A percentile compares a stretch with the other conserved stretches of the same genome.
Evolutionary conservation across 1,140 invertebrate species (phyloP).

Genomic region (Hirudo medicinalis): DNA sequence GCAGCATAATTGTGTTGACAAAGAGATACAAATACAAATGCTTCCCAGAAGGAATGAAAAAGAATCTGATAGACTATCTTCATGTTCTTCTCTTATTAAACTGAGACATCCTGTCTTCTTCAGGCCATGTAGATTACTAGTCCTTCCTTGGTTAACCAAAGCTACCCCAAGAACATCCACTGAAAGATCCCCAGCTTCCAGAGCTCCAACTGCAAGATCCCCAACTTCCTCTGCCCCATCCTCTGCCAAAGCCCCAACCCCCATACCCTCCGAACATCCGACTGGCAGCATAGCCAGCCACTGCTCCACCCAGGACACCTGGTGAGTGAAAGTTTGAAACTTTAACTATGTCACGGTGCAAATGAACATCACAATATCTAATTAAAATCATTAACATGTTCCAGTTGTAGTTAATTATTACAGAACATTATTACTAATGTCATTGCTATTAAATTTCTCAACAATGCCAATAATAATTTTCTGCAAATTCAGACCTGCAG

Average conservation of each 20-base stretch:
- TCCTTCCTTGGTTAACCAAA: background rate
- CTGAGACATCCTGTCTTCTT: no score
- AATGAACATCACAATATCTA: no score
- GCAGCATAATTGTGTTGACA: no score
- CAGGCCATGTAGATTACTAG: no score
- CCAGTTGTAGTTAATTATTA: no score
- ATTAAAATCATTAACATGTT: no score
- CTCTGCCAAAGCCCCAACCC: background rate
- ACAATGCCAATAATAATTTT: background rate
- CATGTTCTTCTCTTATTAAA: no score
- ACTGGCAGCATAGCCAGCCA: constrained; percentile 15
- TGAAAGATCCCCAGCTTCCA: constrained; percentile 18
- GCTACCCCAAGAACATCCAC: constrained; percentile 17
- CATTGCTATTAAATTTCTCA: background rate
- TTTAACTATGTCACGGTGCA: no score
- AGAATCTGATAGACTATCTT: no score
- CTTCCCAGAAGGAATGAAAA: no score
- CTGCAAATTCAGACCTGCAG: constrained; percentile 6
- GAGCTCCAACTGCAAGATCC: constrained; percentile 17
- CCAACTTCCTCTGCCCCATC: constrained; percentile 14
- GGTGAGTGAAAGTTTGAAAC: background rate
- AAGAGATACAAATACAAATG: no score
- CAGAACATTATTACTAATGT: no score
- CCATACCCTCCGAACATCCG: constrained; percentile 16
- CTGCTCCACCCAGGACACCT: constrained; percentile 13